A percentile compares a stretch with the other conserved stretches of the same genome.
These are phyloP conservation scores for Zosterops pallidus DNA, from an alignment of 2,113 vertebrate species.

Conservation along the genomic window DNA sequence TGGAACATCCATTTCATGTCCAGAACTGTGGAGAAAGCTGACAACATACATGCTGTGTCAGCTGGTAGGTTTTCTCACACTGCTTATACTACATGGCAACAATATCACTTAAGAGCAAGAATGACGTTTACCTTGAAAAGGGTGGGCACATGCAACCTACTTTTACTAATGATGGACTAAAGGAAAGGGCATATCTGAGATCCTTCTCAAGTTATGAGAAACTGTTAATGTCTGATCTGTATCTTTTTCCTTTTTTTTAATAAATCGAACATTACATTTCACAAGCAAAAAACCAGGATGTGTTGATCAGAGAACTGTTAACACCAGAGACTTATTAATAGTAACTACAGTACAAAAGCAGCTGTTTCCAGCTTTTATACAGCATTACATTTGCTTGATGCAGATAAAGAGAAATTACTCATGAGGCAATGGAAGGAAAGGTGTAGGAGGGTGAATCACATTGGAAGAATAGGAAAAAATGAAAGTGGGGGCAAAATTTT, in stretches of 20 bases:
- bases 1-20: neutral
- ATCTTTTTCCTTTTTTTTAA: neutral
- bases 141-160: neutral
- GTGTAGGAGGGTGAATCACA: conserved; percentile 56
- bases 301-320: neutral
- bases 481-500: conserved; percentile 17
- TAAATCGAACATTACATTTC: neutral
- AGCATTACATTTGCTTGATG: conserved; percentile 10
- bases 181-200: neutral
- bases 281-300: neutral
- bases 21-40: neutral
- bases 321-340: conserved; percentile 29
- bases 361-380: conserved; percentile 12
- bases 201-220: neutral
- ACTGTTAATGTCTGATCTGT: neutral
- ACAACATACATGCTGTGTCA: neutral
- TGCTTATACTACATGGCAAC: neutral
- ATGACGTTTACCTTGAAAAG: neutral
- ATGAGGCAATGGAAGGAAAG: conserved; percentile 23
- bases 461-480: conserved; percentile 40
- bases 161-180: neutral
- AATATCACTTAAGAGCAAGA: neutral
- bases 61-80: neutral
- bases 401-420: conserved; percentile 52
- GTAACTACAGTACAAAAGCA: conserved; percentile 36